A percentile compares a stretch with the other conserved stretches of the same genome.
These are phyloP conservation scores for Stenodema calcarata DNA, from an alignment of 2,888 invertebrate species.

Conservation along the genomic window DNA sequence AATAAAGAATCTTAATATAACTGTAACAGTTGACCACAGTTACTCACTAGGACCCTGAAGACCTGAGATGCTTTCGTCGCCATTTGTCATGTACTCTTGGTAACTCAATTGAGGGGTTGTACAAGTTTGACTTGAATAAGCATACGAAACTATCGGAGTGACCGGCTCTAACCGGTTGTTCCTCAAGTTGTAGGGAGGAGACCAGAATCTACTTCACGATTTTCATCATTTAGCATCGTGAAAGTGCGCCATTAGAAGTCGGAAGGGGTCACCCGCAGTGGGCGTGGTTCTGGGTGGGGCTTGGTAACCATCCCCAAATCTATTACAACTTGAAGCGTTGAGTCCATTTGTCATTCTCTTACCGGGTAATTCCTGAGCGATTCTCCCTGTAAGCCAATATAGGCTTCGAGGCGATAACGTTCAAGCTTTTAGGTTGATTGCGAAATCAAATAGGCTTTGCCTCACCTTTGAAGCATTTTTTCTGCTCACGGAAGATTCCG, in stretches of 20 bases:
- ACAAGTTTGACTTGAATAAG: too few species aligned
- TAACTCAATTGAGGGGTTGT: too few species aligned
- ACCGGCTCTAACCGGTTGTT: neutral
- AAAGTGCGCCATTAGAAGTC: neutral
- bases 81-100: too few species aligned
- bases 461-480: neutral
- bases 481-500: slow-evolving; percentile 28
- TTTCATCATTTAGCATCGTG: neutral
- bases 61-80: too few species aligned
- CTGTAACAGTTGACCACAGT: too few species aligned
- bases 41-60: too few species aligned
- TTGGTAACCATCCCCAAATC: slow-evolving; percentile 7
- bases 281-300: slow-evolving; percentile 39
- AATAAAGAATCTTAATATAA: too few species aligned
- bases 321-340: neutral
- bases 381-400: neutral
- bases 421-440: slow-evolving; percentile 26
- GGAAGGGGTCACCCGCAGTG: slow-evolving; percentile 3
- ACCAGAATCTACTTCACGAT: neutral
- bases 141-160: too few species aligned
- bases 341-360: slow-evolving; percentile 36
- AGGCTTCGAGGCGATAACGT: neutral
- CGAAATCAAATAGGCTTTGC: slow-evolving; percentile 21
- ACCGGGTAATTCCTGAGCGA: neutral
- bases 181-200: neutral